Evolutionary conservation across 2,113 vertebrate genomes (phyloP).

Genomic region (Bos javanicus): DNA sequence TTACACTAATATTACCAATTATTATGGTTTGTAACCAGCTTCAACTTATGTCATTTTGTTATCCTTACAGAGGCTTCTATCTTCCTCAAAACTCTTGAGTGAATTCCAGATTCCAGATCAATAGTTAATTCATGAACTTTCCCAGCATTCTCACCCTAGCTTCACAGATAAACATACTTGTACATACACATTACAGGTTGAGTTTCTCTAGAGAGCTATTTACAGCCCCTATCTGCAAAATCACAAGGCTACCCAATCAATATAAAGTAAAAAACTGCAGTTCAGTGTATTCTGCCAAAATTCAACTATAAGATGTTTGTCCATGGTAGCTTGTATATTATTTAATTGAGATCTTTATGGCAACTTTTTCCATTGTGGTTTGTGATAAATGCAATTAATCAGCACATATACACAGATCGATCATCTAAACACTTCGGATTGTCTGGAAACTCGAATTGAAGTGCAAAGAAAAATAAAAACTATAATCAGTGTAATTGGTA

Average conservation of each 20-base stretch:
- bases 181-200: background rate
- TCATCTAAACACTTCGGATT: conserved; percentile 41
- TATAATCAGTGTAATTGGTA: conserved; percentile 45
- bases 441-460: conserved; percentile 17
- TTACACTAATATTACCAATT: background rate
- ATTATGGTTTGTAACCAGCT: background rate
- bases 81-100: background rate
- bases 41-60: background rate
- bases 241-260: conserved; percentile 73
- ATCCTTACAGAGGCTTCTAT: background rate
- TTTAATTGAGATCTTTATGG: conserved; percentile 55
- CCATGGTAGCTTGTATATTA: conserved; percentile 45
- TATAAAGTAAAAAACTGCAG: conserved; percentile 74
- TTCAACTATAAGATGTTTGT: conserved; percentile 66
- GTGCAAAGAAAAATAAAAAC: conserved; percentile 24
- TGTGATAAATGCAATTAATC: conserved; percentile 54
- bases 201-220: conserved; percentile 61
- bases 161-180: background rate
- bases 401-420: conserved; percentile 50
- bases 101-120: conserved; percentile 15
- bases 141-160: background rate
- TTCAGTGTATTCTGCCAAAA: conserved; percentile 68
- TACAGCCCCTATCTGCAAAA: conserved; percentile 51
- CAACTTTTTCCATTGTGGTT: conserved; percentile 53
- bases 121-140: conserved; percentile 14